Percentiles rank a stretch among this genome's conserved stretches.
Evolutionary conservation across 2,888 invertebrate genomes (phyloP).

Genomic region (Heliconius hortense): DNA sequence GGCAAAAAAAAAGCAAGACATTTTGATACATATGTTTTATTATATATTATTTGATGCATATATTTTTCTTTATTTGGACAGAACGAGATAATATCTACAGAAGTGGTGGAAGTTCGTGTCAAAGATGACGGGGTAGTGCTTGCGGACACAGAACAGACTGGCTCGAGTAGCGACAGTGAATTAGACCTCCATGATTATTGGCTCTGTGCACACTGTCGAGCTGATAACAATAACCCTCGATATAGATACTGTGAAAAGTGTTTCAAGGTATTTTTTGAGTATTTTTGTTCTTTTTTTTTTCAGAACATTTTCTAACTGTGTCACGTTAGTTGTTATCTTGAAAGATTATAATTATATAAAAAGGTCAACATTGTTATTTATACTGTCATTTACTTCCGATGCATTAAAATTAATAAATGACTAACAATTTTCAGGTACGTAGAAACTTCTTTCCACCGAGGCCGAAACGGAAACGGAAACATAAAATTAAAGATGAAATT

Average conservation of each 20-base stretch:
- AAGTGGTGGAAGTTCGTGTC: constrained; percentile 66
- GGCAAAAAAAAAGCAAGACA: too few relatives aligned
- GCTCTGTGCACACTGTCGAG: constrained; percentile 85
- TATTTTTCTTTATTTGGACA: constrained; percentile 44
- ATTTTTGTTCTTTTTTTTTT: not conserved
- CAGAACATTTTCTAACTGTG: not conserved
- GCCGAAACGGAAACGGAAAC: constrained; percentile 78
- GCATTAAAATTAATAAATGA: not conserved
- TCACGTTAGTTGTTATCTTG: too few relatives aligned
- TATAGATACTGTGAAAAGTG: constrained; percentile 75
- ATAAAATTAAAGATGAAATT: constrained; percentile 49
- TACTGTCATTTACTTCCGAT: too few relatives aligned
- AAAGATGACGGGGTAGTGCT: constrained; percentile 67
- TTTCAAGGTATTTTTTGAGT: constrained; percentile 35
- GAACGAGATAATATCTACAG: constrained; percentile 70
- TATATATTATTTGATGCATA: too few relatives aligned
- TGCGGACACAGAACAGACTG: constrained; percentile 73
- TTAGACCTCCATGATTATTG: constrained; percentile 83
- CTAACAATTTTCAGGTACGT: constrained; percentile 79
- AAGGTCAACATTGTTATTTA: too few relatives aligned
- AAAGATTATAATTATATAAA: too few relatives aligned
- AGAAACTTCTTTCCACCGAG: constrained; percentile 86
- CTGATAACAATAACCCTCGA: constrained; percentile 83
- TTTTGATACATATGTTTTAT: too few relatives aligned
- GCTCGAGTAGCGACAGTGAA: constrained; percentile 73